A percentile compares a stretch with the other conserved stretches of the same genome.
phyloP scores from a whole-genome alignment of 2,797 vertebrate species.

The Oreochromis grahami region DNA sequence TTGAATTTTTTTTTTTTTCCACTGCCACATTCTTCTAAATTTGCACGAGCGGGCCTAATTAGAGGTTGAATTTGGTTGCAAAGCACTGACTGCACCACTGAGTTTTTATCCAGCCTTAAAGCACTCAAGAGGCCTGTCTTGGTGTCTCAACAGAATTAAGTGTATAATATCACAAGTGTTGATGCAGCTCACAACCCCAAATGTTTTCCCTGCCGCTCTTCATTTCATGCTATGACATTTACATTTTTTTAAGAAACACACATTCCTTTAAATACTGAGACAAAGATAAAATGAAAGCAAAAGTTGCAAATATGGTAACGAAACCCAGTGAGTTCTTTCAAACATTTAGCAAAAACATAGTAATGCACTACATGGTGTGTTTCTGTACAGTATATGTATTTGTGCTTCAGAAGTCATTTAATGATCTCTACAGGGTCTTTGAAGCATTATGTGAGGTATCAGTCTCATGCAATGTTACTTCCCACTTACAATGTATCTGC shows the following conservation, averaged over 20 bases:
- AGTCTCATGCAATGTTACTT: conserved; percentile 13
- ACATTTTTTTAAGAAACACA: not conserved
- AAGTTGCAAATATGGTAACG: not conserved
- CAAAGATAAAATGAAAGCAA: not conserved
- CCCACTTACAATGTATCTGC: conserved; percentile 28
- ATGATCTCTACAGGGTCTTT: not conserved
- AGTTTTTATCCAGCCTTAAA: conserved; percentile 43
- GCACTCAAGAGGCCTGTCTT: conserved; percentile 40
- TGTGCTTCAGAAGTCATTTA: not conserved
- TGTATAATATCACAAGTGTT: conserved; percentile 25
- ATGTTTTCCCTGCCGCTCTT: conserved; percentile 18
- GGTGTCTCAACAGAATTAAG: conserved; percentile 52
- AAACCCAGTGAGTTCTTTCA: not conserved
- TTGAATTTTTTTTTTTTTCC: conserved; percentile 21
- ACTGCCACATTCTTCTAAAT: conserved; percentile 56
- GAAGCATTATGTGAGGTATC: conserved; percentile 6
- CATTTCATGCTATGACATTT: conserved; percentile 23
- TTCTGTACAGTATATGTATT: not conserved
- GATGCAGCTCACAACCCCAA: conserved; percentile 27
- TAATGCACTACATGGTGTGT: not conserved
- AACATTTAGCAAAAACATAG: not conserved
- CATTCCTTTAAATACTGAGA: not conserved
- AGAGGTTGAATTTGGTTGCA: conserved; percentile 59
- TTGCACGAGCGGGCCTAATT: conserved; percentile 60
- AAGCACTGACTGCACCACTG: conserved; percentile 40